phyloP scores from a whole-genome alignment of 2,888 invertebrate species.

The Troides oblongomaculatus region DNA sequence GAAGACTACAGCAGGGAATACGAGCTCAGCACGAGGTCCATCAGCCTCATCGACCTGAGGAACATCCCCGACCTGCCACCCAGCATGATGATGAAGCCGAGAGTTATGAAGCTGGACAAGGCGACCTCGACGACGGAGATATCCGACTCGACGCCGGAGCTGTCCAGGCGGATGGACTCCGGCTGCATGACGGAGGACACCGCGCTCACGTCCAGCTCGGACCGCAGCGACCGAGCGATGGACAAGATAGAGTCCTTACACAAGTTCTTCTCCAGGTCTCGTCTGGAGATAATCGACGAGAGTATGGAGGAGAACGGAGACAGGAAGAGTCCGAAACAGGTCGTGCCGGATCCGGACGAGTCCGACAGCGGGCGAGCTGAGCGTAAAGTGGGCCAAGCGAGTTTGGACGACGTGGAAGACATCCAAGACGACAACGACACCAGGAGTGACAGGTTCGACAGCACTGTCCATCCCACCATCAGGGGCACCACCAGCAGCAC shows the following conservation, averaged over 20 bases:
- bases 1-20: conserved; percentile 57
- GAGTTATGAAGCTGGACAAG: conserved; percentile 63
- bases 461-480: background rate
- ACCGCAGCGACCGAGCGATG: conserved; percentile 60
- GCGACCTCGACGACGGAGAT: conserved; percentile 72
- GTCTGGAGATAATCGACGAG: conserved; percentile 73
- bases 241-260: conserved; percentile 70
- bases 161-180: conserved; percentile 61
- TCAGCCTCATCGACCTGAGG: conserved; percentile 68
- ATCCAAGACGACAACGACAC: conserved; percentile 57
- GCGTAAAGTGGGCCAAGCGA: conserved; percentile 61
- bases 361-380: conserved; percentile 37
- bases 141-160: conserved; percentile 62
- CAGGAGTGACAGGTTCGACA: conserved; percentile 32
- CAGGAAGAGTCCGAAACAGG: conserved; percentile 44
- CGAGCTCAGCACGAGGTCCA: conserved; percentile 62
- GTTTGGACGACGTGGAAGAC: conserved; percentile 72
- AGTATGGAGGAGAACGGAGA: conserved; percentile 61
- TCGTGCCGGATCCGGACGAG: conserved; percentile 18
- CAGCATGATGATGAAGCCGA: conserved; percentile 68
- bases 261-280: conserved; percentile 69
- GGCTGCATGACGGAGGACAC: conserved; percentile 71
- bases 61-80: conserved; percentile 71
- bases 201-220: conserved; percentile 50
- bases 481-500: background rate